Percentiles rank a stretch among this genome's conserved stretches.
phyloP scores from a whole-genome alignment of 2,113 vertebrate genomes.

The Ovis canadensis region DNA sequence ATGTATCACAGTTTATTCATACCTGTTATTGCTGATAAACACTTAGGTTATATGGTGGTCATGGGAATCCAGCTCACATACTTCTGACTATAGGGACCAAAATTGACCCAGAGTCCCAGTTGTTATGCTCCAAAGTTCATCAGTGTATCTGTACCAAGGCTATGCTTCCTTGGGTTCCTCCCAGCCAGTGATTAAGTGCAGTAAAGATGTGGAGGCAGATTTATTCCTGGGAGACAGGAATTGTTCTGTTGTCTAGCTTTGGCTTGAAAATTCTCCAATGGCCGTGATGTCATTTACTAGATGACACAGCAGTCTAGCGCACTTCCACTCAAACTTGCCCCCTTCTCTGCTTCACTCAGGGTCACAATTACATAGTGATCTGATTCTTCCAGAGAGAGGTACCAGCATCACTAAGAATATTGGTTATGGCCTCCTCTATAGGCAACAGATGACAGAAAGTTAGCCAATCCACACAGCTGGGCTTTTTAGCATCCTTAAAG shows the following conservation, averaged over 20 bases:
- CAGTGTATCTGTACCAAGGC: background rate
- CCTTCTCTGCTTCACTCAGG: background rate
- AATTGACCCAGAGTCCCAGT: background rate
- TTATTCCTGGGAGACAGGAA: background rate
- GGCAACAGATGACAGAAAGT: background rate
- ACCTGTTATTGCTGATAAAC: background rate
- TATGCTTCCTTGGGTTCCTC: background rate
- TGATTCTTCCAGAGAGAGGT: background rate
- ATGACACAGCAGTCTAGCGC: background rate
- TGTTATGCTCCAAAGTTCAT: background rate
- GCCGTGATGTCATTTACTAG: background rate
- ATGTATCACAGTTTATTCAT: background rate
- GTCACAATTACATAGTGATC: background rate
- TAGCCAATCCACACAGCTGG: background rate
- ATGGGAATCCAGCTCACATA: background rate
- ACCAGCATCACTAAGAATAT: background rate
- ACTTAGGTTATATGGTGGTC: background rate
- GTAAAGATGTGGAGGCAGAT: background rate
- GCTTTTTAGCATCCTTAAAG: background rate
- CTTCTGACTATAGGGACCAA: background rate
- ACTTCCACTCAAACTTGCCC: background rate
- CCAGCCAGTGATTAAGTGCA: background rate
- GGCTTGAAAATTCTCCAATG: background rate
- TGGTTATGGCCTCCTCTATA: background rate
- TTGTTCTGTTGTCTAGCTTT: background rate